Conservation (phyloP, 2,888 invertebrate species). For the Pristionchus arcanus region DNA sequence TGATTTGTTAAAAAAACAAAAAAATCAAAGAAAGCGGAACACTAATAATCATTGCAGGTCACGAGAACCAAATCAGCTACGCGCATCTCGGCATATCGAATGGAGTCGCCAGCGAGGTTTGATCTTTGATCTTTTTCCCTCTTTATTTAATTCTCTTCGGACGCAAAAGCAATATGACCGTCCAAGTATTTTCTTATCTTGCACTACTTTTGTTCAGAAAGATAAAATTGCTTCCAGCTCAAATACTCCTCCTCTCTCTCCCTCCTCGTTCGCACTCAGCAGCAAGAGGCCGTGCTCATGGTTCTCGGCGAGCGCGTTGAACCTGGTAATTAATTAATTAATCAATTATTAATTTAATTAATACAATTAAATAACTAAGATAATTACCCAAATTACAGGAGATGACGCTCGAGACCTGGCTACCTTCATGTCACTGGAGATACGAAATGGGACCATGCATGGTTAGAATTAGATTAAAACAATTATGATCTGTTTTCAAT, state of each 20-base stretch:
- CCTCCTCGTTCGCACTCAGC: constrained; percentile 23
- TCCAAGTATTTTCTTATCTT: neutral
- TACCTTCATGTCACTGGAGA: constrained; percentile 65
- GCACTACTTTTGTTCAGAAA: no score
- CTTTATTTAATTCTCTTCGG: neutral
- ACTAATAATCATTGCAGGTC: no score
- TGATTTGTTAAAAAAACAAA: no score
- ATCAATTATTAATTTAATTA: neutral
- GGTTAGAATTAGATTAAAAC: constrained; percentile 55
- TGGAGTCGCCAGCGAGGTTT: constrained; percentile 28
- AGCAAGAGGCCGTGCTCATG: constrained; percentile 27
- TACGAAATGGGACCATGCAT: constrained; percentile 63
- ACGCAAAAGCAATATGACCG: no score
- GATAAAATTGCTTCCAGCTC: neutral
- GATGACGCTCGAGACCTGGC: constrained; percentile 62
- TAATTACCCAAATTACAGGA: neutral
- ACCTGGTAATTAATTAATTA: neutral
- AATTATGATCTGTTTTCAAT: neutral
- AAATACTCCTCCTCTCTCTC: constrained; percentile 53
- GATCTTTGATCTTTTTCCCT: neutral
- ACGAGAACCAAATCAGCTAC: constrained; percentile 29
- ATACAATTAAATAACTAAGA: neutral
- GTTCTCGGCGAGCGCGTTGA: constrained; percentile 48
- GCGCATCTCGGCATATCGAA: neutral
- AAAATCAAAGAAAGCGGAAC: no score